phyloP scores from a whole-genome alignment of 2,797 vertebrate genomes.

The Acipenser ruthenus region DNA sequence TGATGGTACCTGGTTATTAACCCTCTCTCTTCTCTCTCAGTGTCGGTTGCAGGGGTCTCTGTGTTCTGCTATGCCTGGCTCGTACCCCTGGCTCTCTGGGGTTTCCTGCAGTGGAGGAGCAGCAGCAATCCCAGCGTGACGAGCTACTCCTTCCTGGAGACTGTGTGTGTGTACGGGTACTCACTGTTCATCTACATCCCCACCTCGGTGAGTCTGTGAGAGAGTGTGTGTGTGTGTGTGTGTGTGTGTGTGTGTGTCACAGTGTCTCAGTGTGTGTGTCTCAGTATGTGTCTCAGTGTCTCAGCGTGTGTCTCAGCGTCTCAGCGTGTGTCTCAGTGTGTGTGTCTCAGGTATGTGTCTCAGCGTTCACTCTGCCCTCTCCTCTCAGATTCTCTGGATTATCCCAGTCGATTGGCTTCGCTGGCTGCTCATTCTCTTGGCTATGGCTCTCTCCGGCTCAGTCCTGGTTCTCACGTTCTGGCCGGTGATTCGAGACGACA shows the following conservation, averaged over 20 bases:
- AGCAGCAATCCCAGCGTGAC: constrained; percentile 46
- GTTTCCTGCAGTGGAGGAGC: constrained; percentile 72
- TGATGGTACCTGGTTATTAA: constrained; percentile 45
- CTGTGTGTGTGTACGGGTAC: constrained; percentile 77
- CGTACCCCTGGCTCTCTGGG: constrained; percentile 74
- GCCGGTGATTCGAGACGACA: constrained; percentile 68
- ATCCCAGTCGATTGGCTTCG: constrained; percentile 62
- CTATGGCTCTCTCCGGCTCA: constrained; percentile 63
- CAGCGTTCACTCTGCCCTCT: not conserved
- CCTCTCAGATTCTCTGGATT: constrained; percentile 68
- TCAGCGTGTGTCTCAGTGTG: no score
- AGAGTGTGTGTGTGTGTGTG: not conserved
- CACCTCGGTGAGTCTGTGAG: constrained; percentile 66
- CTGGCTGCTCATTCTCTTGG: constrained; percentile 65
- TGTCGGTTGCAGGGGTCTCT: constrained; percentile 35
- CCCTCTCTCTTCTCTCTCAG: constrained; percentile 43
- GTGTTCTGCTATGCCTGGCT: constrained; percentile 78
- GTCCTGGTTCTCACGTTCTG: constrained; percentile 74
- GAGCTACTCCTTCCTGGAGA: constrained; percentile 75
- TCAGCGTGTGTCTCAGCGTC: no score
- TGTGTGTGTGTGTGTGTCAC: not conserved
- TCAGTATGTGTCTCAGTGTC: no score
- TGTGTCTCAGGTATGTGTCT: not conserved
- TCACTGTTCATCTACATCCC: constrained; percentile 79
- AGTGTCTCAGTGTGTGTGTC: not conserved